These are phyloP conservation scores for Myopa tessellatipennis DNA, from an alignment of 2,888 invertebrate species.

Conservation along the genomic window DNA sequence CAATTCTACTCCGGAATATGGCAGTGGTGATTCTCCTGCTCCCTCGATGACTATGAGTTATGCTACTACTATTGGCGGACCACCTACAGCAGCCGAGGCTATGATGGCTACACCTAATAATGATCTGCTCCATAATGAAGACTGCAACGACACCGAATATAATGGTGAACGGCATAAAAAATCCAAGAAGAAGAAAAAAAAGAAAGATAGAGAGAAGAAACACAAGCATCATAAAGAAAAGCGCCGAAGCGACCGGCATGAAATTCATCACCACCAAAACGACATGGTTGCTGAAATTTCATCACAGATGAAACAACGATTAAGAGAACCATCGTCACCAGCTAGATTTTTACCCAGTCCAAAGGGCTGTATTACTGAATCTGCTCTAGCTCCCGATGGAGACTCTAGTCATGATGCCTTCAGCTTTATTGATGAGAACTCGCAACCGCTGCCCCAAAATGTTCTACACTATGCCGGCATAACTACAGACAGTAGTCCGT, in stretches of 20 bases:
- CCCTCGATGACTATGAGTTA: slow-evolving; percentile 32
- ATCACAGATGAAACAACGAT: not conserved
- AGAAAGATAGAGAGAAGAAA: slow-evolving; percentile 78
- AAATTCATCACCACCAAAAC: slow-evolving; percentile 49
- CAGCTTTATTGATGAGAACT: slow-evolving; percentile 70
- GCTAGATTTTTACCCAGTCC: slow-evolving; percentile 48
- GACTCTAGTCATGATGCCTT: slow-evolving; percentile 73
- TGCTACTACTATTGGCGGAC: slow-evolving; percentile 45
- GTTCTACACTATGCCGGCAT: slow-evolving; percentile 65
- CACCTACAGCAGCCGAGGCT: slow-evolving; percentile 63
- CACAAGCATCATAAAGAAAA: slow-evolving; percentile 78
- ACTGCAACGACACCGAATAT: slow-evolving; percentile 51
- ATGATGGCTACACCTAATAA: slow-evolving; percentile 61
- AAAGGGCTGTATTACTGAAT: slow-evolving; percentile 41
- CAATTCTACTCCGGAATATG: slow-evolving; percentile 76
- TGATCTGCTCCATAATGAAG: slow-evolving; percentile 53
- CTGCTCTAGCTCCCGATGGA: slow-evolving; percentile 59
- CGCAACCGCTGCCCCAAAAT: slow-evolving; percentile 65
- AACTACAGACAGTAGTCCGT: slow-evolving; percentile 66
- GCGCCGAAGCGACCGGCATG: slow-evolving; percentile 67
- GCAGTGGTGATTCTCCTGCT: slow-evolving; percentile 68
- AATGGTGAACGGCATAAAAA: slow-evolving; percentile 74
- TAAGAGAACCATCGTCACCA: slow-evolving; percentile 1
- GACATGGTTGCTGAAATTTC: slow-evolving; percentile 33
- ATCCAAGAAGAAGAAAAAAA: slow-evolving; percentile 83